Evolutionary conservation across 2,888 invertebrate genomes (phyloP).

Genomic region (Chrysotoxum bicinctum): DNA sequence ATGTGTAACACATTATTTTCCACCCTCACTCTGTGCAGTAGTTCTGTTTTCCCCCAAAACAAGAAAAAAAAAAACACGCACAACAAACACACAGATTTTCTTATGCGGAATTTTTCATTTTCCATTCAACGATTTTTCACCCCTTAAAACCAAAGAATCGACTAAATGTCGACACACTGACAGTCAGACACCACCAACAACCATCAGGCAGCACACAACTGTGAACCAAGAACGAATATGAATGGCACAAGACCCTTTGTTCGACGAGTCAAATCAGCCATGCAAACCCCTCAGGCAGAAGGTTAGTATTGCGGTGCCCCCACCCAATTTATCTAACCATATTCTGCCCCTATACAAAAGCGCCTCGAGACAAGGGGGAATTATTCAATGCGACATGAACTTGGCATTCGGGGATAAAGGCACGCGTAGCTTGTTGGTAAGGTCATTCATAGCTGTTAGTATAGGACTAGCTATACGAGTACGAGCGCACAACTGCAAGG

Average conservation of each 20-base stretch:
- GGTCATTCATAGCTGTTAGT: conserved; percentile 50
- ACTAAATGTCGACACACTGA: conserved; percentile 55
- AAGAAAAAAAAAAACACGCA: not conserved
- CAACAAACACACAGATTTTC: conserved; percentile 32
- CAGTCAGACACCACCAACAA: conserved; percentile 19
- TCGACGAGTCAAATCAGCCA: conserved; percentile 62
- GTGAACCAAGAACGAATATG: not conserved
- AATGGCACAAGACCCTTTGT: conserved; percentile 39
- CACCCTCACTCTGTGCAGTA: conserved; percentile 4
- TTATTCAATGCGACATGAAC: conserved; percentile 67
- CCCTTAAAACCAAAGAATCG: conserved; percentile 35
- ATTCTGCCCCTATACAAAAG: not conserved
- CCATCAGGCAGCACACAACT: not conserved
- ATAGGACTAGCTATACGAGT: not conserved
- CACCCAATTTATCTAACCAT: not conserved
- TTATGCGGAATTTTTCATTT: conserved; percentile 64
- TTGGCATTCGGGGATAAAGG: conserved; percentile 66
- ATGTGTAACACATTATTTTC: conserved; percentile 62
- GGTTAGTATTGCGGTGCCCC: conserved; percentile 62
- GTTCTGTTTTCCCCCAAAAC: not conserved
- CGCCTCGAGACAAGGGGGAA: conserved; percentile 25
- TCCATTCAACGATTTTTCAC: conserved; percentile 68
- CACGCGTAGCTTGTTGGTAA: conserved; percentile 56
- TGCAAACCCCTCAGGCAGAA: conserved; percentile 64
- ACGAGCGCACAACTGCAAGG: not conserved